A percentile compares a stretch with the other conserved stretches of the same genome.
Conservation (phyloP, 2,113 vertebrate species). For the Salvelinus alpinus region DNA sequence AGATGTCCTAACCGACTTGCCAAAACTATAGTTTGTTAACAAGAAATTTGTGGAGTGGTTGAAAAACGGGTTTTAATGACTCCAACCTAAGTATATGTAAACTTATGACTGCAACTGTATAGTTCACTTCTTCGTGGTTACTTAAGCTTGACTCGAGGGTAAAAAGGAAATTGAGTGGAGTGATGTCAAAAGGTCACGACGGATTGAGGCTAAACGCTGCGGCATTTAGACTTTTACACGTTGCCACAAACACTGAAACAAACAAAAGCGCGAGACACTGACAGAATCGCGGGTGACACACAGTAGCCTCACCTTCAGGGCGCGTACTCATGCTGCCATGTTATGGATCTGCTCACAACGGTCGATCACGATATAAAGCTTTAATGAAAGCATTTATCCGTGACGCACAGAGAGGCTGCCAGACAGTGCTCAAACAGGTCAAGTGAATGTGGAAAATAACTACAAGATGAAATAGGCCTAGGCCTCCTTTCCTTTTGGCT, state of each 20-base stretch:
- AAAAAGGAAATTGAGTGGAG: constrained; percentile 64
- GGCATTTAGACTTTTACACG: constrained; percentile 22
- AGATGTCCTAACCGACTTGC: no score
- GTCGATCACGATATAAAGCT: constrained; percentile 42
- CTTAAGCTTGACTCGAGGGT: constrained; percentile 65
- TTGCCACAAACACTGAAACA: constrained; percentile 45
- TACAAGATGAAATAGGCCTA: neutral
- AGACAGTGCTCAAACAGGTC: neutral
- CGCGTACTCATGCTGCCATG: neutral
- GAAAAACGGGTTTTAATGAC: no score
- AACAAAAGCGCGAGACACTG: constrained; percentile 45
- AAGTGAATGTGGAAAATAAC: constrained; percentile 1
- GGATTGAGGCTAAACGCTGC: neutral
- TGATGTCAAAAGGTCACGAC: constrained; percentile 62
- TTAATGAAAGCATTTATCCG: constrained; percentile 32
- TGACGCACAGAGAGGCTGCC: neutral
- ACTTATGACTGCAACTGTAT: no score
- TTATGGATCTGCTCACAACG: constrained; percentile 31
- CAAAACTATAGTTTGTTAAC: no score
- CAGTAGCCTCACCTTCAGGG: constrained; percentile 33
- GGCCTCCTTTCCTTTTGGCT: neutral
- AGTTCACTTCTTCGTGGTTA: constrained; percentile 51
- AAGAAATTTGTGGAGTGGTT: no score
- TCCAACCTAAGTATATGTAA: no score
- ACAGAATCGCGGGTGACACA: constrained; percentile 32